These are phyloP conservation scores for Alviniconcha strummeri DNA, from an alignment of 2,888 invertebrate genomes.

Conservation along the genomic window DNA sequence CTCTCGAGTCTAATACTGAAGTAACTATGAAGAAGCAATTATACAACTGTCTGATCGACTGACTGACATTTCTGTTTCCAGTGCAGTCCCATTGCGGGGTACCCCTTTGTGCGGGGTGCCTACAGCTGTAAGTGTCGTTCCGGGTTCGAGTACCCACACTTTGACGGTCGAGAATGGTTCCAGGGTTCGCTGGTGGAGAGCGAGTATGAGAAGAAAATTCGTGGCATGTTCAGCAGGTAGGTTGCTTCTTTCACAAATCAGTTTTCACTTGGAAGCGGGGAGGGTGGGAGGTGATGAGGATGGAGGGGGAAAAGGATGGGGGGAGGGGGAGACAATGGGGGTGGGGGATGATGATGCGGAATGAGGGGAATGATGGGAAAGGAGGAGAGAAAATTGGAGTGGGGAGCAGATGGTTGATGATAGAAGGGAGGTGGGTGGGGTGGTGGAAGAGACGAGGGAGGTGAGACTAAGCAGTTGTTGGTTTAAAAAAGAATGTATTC, in stretches of 20 bases:
- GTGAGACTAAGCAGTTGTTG: too few species aligned
- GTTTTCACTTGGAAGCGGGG: not conserved
- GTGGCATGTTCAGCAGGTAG: constrained; percentile 56
- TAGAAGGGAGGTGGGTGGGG: too few species aligned
- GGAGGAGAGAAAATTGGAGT: too few species aligned
- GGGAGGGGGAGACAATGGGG: too few species aligned
- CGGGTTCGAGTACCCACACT: constrained; percentile 84
- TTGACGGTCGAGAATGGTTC: constrained; percentile 78
- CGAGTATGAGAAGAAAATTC: constrained; percentile 88
- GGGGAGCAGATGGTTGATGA: too few species aligned
- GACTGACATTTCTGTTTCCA: constrained; percentile 72
- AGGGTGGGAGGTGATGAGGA: not conserved
- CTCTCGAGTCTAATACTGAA: too few species aligned
- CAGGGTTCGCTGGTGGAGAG: constrained; percentile 96
- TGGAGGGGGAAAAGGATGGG: not conserved
- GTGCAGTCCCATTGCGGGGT: constrained; percentile 94
- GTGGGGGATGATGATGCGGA: too few species aligned
- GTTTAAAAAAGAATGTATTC: too few species aligned
- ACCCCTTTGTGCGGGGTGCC: constrained; percentile 93
- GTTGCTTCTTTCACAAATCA: not conserved
- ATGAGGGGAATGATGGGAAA: too few species aligned
- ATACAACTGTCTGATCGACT: too few species aligned
- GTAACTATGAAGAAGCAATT: too few species aligned
- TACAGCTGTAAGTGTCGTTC: constrained; percentile 90
- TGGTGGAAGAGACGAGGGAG: too few species aligned